These are phyloP conservation scores for Ophioninae sp. DNA, from an alignment of 2,888 invertebrate species.

Conservation along the genomic window DNA sequence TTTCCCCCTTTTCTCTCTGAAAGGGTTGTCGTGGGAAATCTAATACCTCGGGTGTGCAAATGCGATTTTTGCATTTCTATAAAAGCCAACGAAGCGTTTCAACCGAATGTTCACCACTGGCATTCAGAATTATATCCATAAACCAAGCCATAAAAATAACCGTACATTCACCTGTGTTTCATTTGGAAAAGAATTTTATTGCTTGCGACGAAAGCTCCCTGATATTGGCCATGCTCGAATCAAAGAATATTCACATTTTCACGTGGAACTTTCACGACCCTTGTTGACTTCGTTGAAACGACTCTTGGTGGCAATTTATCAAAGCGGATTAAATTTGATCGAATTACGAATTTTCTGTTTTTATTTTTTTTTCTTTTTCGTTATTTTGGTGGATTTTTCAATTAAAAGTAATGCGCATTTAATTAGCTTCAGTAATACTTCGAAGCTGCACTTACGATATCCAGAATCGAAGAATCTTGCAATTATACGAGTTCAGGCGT, in stretches of 20 bases:
- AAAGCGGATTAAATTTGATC: neutral
- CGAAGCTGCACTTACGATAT: neutral
- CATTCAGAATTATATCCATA: neutral
- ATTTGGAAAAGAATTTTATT: conserved; percentile 47
- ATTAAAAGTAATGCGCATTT: neutral
- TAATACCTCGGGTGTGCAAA: conserved; percentile 50
- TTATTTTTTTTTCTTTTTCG: neutral
- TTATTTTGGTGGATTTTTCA: neutral
- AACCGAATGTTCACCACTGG: conserved; percentile 21
- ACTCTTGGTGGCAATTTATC: neutral
- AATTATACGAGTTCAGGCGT: neutral
- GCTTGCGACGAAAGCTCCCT: conserved; percentile 6
- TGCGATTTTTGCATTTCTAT: conserved; percentile 58
- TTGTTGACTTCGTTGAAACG: neutral
- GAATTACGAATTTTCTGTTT: neutral
- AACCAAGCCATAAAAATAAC: conserved; percentile 47
- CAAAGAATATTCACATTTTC: neutral
- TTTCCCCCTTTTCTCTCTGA: neutral
- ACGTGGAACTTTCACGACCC: too few relatives aligned
- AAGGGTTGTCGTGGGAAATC: conserved; percentile 46
- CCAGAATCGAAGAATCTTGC: conserved; percentile 8
- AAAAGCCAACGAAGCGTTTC: conserved; percentile 57
- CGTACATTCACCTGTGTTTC: conserved; percentile 60
- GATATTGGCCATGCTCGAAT: neutral
- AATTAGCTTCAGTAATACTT: neutral